A percentile compares a stretch with the other conserved stretches of the same genome.
These are phyloP conservation scores for Crypturellus undulatus DNA, from an alignment of 2,113 vertebrate species.

Conservation along the genomic window DNA sequence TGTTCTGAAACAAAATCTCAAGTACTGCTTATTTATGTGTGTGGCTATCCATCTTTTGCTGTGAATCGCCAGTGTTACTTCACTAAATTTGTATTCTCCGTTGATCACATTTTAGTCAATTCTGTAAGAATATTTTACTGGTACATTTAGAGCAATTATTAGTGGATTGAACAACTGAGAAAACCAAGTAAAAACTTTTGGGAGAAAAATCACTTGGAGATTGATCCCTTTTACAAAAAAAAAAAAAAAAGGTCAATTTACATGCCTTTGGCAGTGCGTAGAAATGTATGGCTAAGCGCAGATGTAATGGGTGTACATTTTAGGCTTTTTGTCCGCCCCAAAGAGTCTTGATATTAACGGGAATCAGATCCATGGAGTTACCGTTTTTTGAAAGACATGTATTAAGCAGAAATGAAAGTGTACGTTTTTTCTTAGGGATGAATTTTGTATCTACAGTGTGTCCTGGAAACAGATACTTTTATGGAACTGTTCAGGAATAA, in stretches of 20 bases:
- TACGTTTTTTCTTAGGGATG: conserved; percentile 43
- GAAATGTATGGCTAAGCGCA: not conserved
- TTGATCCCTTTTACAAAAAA: not conserved
- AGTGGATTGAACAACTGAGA: not conserved
- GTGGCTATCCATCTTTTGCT: not conserved
- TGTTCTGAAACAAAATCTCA: not conserved
- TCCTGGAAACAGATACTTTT: conserved; percentile 33
- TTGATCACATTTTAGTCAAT: not conserved
- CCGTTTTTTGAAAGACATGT: not conserved
- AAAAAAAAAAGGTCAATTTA: not conserved
- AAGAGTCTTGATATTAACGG: not conserved
- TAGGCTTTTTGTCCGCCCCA: not conserved
- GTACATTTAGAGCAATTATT: not conserved
- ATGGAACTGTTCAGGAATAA: conserved; percentile 51
- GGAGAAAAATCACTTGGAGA: not conserved
- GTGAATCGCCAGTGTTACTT: not conserved
- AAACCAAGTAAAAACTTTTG: not conserved
- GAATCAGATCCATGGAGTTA: not conserved
- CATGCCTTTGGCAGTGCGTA: not conserved
- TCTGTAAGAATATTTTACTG: not conserved
- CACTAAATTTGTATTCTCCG: not conserved
- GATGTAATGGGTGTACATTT: not conserved
- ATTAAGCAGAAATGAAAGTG: conserved; percentile 21
- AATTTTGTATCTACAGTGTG: conserved; percentile 17
- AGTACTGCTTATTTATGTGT: not conserved